These are phyloP conservation scores for Podocnemis expansa DNA, from an alignment of 2,113 vertebrate species.

Conservation along the genomic window DNA sequence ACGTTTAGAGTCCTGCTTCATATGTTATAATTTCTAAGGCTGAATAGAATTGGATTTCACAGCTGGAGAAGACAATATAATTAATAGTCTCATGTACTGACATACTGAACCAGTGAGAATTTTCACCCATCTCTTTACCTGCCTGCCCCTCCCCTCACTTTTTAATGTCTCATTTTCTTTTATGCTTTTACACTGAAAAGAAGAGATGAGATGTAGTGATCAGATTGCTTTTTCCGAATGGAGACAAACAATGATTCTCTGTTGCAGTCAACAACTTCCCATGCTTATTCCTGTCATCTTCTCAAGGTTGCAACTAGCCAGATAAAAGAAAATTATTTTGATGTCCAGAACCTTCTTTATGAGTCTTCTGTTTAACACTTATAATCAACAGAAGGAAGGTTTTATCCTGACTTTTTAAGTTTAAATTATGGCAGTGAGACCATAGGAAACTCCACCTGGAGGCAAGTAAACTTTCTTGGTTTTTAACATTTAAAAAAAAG, in stretches of 20 bases:
- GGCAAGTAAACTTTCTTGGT: not conserved
- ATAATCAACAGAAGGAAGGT: slow-evolving; percentile 17
- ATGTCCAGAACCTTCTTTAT: not conserved
- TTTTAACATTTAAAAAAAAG: not conserved
- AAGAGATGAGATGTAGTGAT: slow-evolving; percentile 57
- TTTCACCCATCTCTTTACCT: not conserved
- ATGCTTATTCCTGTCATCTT: slow-evolving; percentile 35
- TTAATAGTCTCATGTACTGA: not conserved
- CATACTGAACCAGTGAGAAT: not conserved
- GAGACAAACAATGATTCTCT: slow-evolving; percentile 21
- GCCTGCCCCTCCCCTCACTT: accelerated
- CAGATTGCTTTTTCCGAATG: slow-evolving; percentile 25
- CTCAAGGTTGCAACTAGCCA: slow-evolving; percentile 13
- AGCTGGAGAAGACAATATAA: slow-evolving; percentile 25
- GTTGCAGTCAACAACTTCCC: slow-evolving; percentile 24
- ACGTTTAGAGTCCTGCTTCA: not conserved
- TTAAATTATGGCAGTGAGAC: not conserved
- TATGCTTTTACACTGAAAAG: slow-evolving; percentile 33
- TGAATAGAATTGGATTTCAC: slow-evolving; percentile 24
- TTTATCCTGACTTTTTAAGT: slow-evolving; percentile 20
- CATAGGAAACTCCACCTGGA: not conserved
- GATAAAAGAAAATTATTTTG: not conserved
- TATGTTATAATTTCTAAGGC: not conserved
- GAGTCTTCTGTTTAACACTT: not conserved
- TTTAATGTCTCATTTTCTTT: slow-evolving; percentile 38